phyloP scores from a whole-genome alignment of 1,140 invertebrate species.

The Rhyacophila brunnea region DNA sequence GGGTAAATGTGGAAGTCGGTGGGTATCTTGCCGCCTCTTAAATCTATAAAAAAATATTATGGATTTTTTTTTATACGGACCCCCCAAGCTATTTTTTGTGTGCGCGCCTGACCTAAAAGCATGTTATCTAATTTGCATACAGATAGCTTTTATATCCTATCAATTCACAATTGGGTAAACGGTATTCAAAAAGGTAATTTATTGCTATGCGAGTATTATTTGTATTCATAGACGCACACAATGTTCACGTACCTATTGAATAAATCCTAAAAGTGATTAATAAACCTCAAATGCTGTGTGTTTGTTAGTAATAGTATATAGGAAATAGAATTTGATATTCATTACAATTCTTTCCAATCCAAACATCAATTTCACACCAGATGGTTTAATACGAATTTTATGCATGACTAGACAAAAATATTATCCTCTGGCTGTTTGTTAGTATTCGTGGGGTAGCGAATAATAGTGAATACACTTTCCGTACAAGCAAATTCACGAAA shows the following conservation, averaged over 20 bases:
- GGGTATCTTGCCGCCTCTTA: too few relatives aligned
- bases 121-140: too few relatives aligned
- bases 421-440: constrained; percentile 26
- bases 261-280: constrained; percentile 18
- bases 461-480: constrained; percentile 5
- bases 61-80: too few relatives aligned
- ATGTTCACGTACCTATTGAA: neutral
- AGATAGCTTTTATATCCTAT: too few relatives aligned
- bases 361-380: constrained; percentile 37
- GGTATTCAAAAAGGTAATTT: too few relatives aligned
- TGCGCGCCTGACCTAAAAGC: too few relatives aligned
- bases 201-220: neutral
- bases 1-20: too few relatives aligned
- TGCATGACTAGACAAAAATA: constrained; percentile 37
- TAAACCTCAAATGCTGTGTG: constrained; percentile 6
- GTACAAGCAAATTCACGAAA: neutral
- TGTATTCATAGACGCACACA: too few relatives aligned
- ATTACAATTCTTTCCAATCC: constrained; percentile 34
- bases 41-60: too few relatives aligned
- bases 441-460: constrained; percentile 1
- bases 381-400: constrained; percentile 37
- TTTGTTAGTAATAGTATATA: neutral
- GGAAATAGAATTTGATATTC: constrained; percentile 33
- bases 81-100: too few relatives aligned
- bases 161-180: too few relatives aligned